Percentiles rank a stretch among this genome's conserved stretches.
phyloP scores from a whole-genome alignment of 2,888 invertebrate species.

The Lochmaea capreae region DNA sequence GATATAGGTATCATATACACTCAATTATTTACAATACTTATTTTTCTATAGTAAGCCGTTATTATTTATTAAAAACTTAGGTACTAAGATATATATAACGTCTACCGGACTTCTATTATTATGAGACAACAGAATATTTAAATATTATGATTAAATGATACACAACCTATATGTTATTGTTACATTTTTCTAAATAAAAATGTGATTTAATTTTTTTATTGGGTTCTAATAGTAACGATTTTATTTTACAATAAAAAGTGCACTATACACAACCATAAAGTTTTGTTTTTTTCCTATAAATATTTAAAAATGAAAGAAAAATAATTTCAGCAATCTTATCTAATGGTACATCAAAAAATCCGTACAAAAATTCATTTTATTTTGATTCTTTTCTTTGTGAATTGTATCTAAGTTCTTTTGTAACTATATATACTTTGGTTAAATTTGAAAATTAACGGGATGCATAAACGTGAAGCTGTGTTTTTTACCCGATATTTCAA shows the following conservation, averaged over 20 bases:
- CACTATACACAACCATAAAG: constrained; percentile 52
- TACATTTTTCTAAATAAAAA: constrained; percentile 40
- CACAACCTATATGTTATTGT: constrained; percentile 48
- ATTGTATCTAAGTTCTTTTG: too few species aligned
- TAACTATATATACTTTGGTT: too few species aligned
- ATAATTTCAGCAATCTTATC: constrained; percentile 13
- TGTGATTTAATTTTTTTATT: constrained; percentile 44
- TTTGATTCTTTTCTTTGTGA: too few species aligned
- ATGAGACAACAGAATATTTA: constrained; percentile 29
- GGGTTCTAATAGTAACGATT: constrained; percentile 39
- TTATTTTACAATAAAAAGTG: constrained; percentile 48
- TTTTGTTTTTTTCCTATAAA: constrained; percentile 35
- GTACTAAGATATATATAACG: constrained; percentile 46
- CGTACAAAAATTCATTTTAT: too few species aligned
- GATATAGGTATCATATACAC: constrained; percentile 53
- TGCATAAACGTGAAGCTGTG: too few species aligned
- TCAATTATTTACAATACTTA: constrained; percentile 59
- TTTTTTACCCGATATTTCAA: too few species aligned
- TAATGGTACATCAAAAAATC: constrained; percentile 5
- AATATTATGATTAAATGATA: constrained; percentile 37
- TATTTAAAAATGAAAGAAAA: constrained; percentile 33
- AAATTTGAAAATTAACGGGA: too few species aligned
- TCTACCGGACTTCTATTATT: constrained; percentile 40
- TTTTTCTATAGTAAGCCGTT: constrained; percentile 57
- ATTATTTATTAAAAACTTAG: constrained; percentile 46